These are phyloP conservation scores for Lamellibrachia luymesi DNA, from an alignment of 1,140 invertebrate species.

Conservation along the genomic window DNA sequence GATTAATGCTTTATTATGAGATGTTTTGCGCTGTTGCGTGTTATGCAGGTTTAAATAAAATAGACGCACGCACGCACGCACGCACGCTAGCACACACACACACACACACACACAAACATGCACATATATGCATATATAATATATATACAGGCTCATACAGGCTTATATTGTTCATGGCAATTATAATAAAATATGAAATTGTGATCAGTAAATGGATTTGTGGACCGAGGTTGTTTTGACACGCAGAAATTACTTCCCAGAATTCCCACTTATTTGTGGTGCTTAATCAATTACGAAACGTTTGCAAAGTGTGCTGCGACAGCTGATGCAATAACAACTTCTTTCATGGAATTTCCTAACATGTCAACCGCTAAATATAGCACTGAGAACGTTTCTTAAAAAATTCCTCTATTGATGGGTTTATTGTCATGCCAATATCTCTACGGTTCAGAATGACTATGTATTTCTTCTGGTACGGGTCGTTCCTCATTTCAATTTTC, in stretches of 20 bases:
- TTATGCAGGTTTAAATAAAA: not conserved
- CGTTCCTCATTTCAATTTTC: too few species aligned
- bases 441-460: not conserved
- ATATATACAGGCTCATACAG: not conserved
- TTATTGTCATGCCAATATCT: constrained; percentile 1
- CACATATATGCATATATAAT: not conserved
- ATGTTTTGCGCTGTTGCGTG: not conserved
- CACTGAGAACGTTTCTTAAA: not conserved
- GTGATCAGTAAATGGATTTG: not conserved
- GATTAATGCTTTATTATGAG: not conserved
- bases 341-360: not conserved
- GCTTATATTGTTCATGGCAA: not conserved
- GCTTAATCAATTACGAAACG: not conserved
- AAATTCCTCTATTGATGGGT: not conserved
- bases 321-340: not conserved
- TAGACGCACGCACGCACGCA: not conserved
- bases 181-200: not conserved
- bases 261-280: not conserved
- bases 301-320: not conserved
- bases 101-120: too few species aligned
- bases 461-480: not conserved
- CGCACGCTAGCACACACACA: too few species aligned
- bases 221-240: not conserved
- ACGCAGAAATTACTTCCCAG: not conserved
- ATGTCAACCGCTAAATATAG: not conserved